Evolutionary conservation across 2,888 invertebrate genomes (phyloP).

Genomic region (Agrochola litura): DNA sequence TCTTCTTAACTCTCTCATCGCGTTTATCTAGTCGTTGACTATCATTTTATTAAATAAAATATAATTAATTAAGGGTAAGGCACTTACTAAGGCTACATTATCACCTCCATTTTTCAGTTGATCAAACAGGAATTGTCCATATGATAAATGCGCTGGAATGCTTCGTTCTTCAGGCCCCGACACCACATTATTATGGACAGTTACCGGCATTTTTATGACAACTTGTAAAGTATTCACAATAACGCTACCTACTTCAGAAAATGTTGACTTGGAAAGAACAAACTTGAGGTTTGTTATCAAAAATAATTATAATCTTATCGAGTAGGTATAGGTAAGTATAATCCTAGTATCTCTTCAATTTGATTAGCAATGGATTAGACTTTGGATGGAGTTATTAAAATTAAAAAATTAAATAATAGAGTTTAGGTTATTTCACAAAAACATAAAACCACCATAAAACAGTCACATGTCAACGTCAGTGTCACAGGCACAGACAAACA

Average conservation of each 20-base stretch:
- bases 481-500: neutral
- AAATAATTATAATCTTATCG: conserved; percentile 49
- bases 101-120: conserved; percentile 88
- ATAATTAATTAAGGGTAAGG: neutral
- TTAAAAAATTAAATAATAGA: conserved; percentile 1
- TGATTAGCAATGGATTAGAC: conserved; percentile 44
- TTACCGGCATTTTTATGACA: conserved; percentile 71
- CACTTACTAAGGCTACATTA: conserved; percentile 84
- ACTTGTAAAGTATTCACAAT: neutral
- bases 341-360: conserved; percentile 43
- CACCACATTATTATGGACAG: conserved; percentile 83
- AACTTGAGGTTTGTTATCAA: conserved; percentile 40
- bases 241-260: conserved; percentile 21
- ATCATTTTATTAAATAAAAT: neutral
- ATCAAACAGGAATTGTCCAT: conserved; percentile 90
- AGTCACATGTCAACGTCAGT: neutral
- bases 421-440: neutral
- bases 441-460: too few relatives aligned
- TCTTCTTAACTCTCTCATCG: neutral
- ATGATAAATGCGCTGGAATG: conserved; percentile 87
- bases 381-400: neutral
- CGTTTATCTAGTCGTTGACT: neutral
- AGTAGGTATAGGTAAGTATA: conserved; percentile 15
- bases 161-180: conserved; percentile 83
- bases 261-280: conserved; percentile 31